Conservation (phyloP, 2,888 invertebrate species). For the Spilosoma lubricipeda region DNA sequence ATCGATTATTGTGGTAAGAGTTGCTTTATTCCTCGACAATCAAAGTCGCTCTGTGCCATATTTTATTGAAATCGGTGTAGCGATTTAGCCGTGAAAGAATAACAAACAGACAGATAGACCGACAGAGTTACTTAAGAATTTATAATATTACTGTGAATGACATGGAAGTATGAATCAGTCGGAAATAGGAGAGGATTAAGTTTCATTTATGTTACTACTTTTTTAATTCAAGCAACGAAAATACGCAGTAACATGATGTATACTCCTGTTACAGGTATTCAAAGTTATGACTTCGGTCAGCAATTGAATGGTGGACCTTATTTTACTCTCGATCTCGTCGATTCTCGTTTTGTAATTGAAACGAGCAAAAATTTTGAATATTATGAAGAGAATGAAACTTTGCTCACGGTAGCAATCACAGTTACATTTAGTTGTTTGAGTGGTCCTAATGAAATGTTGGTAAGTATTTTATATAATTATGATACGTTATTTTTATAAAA, state of each 20-base stretch:
- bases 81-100: too few relatives aligned
- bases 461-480: slow-evolving; percentile 47
- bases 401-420: slow-evolving; percentile 51
- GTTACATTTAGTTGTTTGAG: slow-evolving; percentile 64
- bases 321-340: slow-evolving; percentile 47
- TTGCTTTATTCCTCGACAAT: too few relatives aligned
- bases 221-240: background rate
- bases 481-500: too few relatives aligned
- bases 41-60: too few relatives aligned
- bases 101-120: too few relatives aligned
- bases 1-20: too few relatives aligned
- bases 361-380: slow-evolving; percentile 62
- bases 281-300: slow-evolving; percentile 48
- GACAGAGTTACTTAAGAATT: too few relatives aligned
- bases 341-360: slow-evolving; percentile 59
- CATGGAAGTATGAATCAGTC: too few relatives aligned
- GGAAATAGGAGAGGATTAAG: too few relatives aligned
- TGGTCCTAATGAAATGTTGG: slow-evolving; percentile 54
- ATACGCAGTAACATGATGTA: background rate
- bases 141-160: too few relatives aligned
- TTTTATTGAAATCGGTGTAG: too few relatives aligned
- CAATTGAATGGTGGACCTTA: slow-evolving; percentile 66
- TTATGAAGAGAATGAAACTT: slow-evolving; percentile 75
- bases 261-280: slow-evolving; percentile 58
- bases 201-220: too few relatives aligned